Percentiles rank a stretch among this genome's conserved stretches.
Conservation (phyloP, 2,888 invertebrate genomes). For the Eledona agricola region DNA sequence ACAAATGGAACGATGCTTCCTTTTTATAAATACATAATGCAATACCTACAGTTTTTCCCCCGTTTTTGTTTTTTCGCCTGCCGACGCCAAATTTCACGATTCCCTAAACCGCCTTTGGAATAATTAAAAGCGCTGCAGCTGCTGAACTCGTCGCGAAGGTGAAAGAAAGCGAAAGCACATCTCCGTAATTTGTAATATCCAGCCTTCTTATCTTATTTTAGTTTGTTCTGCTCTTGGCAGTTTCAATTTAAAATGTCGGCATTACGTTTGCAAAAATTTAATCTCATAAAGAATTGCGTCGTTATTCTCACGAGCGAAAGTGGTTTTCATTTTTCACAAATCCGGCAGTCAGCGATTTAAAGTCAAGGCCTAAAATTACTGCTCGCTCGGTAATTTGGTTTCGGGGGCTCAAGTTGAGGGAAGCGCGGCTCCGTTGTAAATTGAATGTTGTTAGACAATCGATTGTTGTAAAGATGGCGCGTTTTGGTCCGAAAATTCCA, state of each 20-base stretch:
- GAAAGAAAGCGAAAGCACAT: slow-evolving; percentile 30
- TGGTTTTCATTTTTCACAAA: slow-evolving; percentile 33
- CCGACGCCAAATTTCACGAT: too few species aligned
- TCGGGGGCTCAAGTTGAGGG: background rate
- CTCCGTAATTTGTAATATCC: slow-evolving; percentile 39
- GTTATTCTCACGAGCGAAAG: slow-evolving; percentile 32
- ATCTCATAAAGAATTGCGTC: slow-evolving; percentile 40
- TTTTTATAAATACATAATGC: too few species aligned
- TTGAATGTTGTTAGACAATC: slow-evolving; percentile 1
- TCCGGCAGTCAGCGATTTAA: slow-evolving; percentile 25
- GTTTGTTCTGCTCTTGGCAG: slow-evolving; percentile 41
- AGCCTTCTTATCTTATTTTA: slow-evolving; percentile 39
- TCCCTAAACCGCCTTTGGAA: too few species aligned
- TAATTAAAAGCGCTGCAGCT: too few species aligned
- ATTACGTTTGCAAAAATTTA: slow-evolving; percentile 39
- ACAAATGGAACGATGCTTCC: too few species aligned
- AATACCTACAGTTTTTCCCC: too few species aligned
- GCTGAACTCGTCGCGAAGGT: too few species aligned
- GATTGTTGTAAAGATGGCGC: slow-evolving; percentile 13
- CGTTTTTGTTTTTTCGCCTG: too few species aligned
- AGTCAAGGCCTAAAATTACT: slow-evolving; percentile 23
- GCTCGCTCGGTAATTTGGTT: slow-evolving; percentile 8
- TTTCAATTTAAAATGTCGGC: slow-evolving; percentile 41
- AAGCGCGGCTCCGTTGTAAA: background rate
- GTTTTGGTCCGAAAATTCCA: slow-evolving; percentile 30